Evolutionary conservation across 2,888 invertebrate genomes (phyloP).

Genomic region (Drosophila longiperda): DNA sequence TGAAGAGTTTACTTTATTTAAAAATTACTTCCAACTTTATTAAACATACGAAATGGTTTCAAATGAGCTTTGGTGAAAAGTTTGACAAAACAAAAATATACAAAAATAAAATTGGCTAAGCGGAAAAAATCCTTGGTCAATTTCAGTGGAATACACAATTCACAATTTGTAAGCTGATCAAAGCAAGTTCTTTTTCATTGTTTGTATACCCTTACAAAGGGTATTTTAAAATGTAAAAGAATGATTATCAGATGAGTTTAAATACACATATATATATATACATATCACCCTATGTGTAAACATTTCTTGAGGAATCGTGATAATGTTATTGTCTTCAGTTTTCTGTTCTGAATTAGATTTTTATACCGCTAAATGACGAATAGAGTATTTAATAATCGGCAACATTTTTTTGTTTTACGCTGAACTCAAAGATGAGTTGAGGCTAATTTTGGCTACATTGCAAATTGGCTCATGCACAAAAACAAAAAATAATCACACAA

Average conservation of each 20-base stretch:
- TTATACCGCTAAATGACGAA: background rate
- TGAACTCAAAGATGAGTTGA: slow-evolving; percentile 23
- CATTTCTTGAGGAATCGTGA: background rate
- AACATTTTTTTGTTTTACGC: slow-evolving; percentile 11
- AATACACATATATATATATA: background rate
- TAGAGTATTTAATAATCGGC: slow-evolving; percentile 6
- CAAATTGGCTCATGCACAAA: slow-evolving; percentile 30
- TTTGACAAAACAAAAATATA: background rate
- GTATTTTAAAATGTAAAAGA: background rate
- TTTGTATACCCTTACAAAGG: slow-evolving; percentile 3
- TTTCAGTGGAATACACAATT: slow-evolving; percentile 36
- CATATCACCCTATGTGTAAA: background rate
- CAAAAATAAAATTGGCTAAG: background rate
- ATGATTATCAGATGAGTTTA: background rate
- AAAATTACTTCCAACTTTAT: background rate
- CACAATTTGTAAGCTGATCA: slow-evolving; percentile 24
- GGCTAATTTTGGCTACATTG: slow-evolving; percentile 44
- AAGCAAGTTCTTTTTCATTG: background rate
- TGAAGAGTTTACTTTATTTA: background rate
- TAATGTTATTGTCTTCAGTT: background rate
- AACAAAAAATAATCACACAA: slow-evolving; percentile 2
- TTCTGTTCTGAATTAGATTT: background rate
- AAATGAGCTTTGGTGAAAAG: too few species aligned
- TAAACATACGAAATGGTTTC: background rate
- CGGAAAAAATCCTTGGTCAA: slow-evolving; percentile 34